These are phyloP conservation scores for Apteryx owenii DNA, from an alignment of 2,113 vertebrate species.

Conservation along the genomic window DNA sequence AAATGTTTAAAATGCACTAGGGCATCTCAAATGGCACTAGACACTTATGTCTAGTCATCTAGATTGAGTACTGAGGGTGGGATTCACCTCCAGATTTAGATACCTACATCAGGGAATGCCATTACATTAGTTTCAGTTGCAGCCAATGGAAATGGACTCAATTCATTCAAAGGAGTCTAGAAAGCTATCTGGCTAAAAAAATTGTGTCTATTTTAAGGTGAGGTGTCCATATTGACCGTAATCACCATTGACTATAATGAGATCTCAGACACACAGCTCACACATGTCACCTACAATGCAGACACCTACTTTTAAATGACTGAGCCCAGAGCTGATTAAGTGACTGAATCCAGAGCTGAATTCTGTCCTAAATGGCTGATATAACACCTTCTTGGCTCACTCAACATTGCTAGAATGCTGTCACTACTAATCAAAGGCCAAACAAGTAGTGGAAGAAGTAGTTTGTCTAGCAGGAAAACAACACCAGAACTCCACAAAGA, in stretches of 20 bases:
- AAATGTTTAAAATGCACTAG: not conserved
- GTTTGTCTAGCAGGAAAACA: not conserved
- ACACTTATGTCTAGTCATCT: not conserved
- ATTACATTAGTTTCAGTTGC: not conserved
- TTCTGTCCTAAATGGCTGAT: not conserved
- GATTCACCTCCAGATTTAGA: not conserved
- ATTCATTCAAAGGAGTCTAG: not conserved
- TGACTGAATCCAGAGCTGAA: not conserved
- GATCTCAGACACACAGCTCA: not conserved
- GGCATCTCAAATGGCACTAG: not conserved
- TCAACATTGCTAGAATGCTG: not conserved
- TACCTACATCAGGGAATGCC: not conserved
- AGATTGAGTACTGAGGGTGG: not conserved
- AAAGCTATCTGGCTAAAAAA: not conserved
- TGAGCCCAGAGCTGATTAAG: not conserved
- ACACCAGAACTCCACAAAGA: not conserved
- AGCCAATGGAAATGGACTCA: not conserved
- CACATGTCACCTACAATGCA: not conserved
- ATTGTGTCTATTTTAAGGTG: rapidly evolving
- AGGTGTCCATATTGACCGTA: not conserved
- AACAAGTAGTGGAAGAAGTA: not conserved
- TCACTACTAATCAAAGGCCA: not conserved
- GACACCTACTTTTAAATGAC: not conserved
- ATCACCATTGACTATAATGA: not conserved
- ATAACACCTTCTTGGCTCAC: not conserved